Evolutionary conservation across 2,797 vertebrate genomes (phyloP).

Genomic region (Pyrocephalus nanus): DNA sequence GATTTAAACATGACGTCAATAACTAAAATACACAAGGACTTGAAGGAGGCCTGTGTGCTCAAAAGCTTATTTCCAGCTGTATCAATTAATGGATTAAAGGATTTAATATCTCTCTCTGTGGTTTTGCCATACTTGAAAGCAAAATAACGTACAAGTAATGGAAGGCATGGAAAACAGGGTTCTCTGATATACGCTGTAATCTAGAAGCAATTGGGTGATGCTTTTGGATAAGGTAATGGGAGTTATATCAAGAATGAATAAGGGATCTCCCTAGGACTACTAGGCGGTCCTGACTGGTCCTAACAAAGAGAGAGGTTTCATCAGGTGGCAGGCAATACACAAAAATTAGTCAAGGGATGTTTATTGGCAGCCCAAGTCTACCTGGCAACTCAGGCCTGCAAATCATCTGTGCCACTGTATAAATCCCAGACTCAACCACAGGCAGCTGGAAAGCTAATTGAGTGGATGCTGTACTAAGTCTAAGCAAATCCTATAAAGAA

Average conservation of each 20-base stretch:
- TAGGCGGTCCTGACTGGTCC: neutral
- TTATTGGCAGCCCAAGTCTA: neutral
- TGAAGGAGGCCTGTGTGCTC: neutral
- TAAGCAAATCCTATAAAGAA: neutral
- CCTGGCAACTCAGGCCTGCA: neutral
- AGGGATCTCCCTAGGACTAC: neutral
- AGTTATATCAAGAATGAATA: neutral
- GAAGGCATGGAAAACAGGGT: neutral
- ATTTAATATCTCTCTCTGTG: neutral
- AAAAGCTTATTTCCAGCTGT: neutral
- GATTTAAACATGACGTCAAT: slow-evolving; percentile 14
- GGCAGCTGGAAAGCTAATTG: neutral
- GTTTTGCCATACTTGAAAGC: neutral
- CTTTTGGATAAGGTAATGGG: neutral
- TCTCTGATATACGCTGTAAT: neutral
- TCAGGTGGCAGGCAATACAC: neutral
- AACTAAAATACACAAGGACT: neutral
- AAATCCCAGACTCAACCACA: neutral
- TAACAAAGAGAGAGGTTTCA: neutral
- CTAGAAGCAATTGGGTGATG: neutral
- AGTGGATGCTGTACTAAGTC: neutral
- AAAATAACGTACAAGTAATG: neutral
- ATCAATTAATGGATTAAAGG: neutral
- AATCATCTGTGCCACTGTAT: neutral
- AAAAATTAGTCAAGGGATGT: neutral